phyloP scores from a whole-genome alignment of 2,113 vertebrate genomes.

The Pseudolaguvia tuberculata region DNA sequence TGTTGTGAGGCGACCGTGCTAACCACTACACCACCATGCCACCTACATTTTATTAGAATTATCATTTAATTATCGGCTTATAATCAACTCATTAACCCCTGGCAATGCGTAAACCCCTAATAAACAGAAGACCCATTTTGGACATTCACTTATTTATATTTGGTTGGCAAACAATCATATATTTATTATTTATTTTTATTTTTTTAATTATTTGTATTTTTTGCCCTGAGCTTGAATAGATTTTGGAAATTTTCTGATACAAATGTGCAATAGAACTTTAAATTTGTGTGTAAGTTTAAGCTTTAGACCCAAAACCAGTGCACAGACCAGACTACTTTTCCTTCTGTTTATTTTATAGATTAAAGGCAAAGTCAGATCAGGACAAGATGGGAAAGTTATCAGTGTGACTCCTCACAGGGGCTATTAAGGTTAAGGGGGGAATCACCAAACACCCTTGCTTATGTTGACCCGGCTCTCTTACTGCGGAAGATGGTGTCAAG shows the following conservation, averaged over 20 bases:
- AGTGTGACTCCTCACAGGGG: conserved; percentile 29
- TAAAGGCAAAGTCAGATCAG: conserved; percentile 9
- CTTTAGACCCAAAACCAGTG: neutral
- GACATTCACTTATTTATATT: neutral
- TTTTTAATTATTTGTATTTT: neutral
- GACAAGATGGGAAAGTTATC: conserved; percentile 42
- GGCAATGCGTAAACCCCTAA: too few species aligned
- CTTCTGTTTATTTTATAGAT: conserved; percentile 9
- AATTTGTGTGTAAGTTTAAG: too few species aligned
- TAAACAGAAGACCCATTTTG: too few species aligned
- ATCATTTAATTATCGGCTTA: too few species aligned
- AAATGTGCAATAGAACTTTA: neutral
- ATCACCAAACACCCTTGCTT: conserved; percentile 45
- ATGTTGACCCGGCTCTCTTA: conserved; percentile 36
- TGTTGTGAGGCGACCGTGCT: too few species aligned
- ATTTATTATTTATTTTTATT: neutral
- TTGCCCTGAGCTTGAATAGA: neutral
- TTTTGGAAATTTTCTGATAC: neutral
- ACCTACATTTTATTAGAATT: too few species aligned
- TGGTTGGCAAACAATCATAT: neutral
- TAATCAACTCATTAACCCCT: too few species aligned
- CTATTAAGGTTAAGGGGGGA: conserved; percentile 12
- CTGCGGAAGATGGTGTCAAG: conserved; percentile 37
- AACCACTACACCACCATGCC: too few species aligned
- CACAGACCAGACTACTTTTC: conserved; percentile 7